Evolutionary conservation across 2,113 vertebrate species (phyloP).

Genomic region (Orientallactaga bullata): DNA sequence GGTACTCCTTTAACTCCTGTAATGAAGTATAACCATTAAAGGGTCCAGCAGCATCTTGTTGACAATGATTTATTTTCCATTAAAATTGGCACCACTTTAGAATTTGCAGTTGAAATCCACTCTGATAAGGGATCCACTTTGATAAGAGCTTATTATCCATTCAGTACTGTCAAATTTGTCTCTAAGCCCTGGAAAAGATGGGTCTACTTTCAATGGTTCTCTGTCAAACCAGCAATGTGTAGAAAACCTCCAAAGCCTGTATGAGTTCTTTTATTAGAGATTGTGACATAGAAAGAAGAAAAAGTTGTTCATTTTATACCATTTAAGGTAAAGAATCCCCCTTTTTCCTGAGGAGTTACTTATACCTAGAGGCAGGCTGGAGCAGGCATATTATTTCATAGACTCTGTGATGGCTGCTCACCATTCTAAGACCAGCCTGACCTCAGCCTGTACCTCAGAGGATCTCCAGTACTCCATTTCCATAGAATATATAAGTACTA

Average conservation of each 20-base stretch:
- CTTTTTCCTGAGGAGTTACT: not conserved
- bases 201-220: slow-evolving; percentile 2
- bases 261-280: not conserved
- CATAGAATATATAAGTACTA: not conserved
- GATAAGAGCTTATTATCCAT: slow-evolving; percentile 43
- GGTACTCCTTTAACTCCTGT: not conserved
- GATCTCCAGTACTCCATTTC: not conserved
- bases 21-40: not conserved
- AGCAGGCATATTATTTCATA: too few relatives aligned
- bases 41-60: not conserved
- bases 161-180: not conserved
- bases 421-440: not conserved
- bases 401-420: not conserved
- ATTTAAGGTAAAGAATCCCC: not conserved
- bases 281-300: slow-evolving; percentile 14
- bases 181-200: not conserved
- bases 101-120: slow-evolving; percentile 34
- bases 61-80: slow-evolving; percentile 52
- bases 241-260: not conserved
- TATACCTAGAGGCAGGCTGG: not conserved
- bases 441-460: not conserved
- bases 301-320: not conserved
- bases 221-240: slow-evolving; percentile 14
- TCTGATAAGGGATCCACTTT: slow-evolving; percentile 58
- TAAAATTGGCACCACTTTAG: slow-evolving; percentile 50